phyloP scores from a whole-genome alignment of 2,113 vertebrate genomes.

The Elachura formosa region DNA sequence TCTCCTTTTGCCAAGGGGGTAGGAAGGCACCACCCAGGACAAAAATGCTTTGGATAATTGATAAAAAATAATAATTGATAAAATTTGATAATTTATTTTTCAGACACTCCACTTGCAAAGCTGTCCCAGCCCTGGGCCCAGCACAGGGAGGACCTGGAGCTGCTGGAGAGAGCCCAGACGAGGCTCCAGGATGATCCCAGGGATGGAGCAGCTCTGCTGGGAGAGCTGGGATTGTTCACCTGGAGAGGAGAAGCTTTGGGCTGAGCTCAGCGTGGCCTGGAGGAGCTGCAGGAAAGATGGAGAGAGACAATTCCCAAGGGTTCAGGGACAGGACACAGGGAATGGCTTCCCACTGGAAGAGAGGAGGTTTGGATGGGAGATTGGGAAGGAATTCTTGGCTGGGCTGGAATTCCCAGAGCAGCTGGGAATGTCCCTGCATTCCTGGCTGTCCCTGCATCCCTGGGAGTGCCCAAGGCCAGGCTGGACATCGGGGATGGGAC shows the following conservation, averaged over 20 bases:
- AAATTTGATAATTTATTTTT: not conserved
- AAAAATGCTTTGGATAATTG: fast-evolving
- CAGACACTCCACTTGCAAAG: not conserved
- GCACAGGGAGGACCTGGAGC: not conserved
- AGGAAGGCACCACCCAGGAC: not conserved
- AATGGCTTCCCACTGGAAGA: not conserved
- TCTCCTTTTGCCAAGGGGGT: not conserved
- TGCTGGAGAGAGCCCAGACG: not conserved
- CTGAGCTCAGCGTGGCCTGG: fast-evolving
- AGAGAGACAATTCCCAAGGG: not conserved
- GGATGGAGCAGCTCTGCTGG: not conserved
- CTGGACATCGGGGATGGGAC: not conserved
- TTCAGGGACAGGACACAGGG: not conserved
- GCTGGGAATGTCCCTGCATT: not conserved
- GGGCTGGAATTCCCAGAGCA: not conserved
- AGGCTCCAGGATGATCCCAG: not conserved
- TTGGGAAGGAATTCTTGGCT: not conserved
- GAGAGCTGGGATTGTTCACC: not conserved
- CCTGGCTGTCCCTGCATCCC: not conserved
- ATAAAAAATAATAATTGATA: not conserved
- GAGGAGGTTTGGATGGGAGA: fast-evolving
- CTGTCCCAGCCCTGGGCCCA: not conserved
- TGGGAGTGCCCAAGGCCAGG: not conserved
- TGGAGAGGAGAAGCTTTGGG: not conserved
- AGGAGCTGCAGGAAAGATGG: not conserved